These are phyloP conservation scores for Paralichthys olivaceus DNA, from an alignment of 2,113 vertebrate species.

Conservation along the genomic window DNA sequence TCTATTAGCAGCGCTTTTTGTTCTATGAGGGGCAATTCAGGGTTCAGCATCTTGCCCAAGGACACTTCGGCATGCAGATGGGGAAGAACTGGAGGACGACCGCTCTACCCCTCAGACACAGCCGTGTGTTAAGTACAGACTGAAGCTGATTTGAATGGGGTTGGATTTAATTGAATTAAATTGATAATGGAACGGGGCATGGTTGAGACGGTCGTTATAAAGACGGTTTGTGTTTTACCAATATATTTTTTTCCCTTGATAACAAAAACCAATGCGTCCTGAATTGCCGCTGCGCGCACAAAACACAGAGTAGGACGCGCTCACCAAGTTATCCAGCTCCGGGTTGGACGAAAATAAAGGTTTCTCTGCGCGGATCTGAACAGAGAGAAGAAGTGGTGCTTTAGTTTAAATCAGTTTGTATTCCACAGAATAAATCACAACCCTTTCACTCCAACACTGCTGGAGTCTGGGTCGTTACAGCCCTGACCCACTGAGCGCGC, in stretches of 20 bases:
- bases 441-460: too few species aligned
- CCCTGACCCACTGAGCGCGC: too few species aligned
- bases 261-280: neutral
- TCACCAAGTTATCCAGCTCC: conserved; percentile 96
- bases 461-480: too few species aligned
- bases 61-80: too few species aligned
- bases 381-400: neutral
- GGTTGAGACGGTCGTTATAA: neutral
- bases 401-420: neutral
- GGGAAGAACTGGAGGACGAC: too few species aligned
- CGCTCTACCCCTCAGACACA: too few species aligned
- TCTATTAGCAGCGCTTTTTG: too few species aligned
- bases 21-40: too few species aligned
- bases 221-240: neutral
- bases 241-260: neutral
- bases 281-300: neutral
- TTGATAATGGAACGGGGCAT: too few species aligned
- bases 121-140: too few species aligned
- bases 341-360: conserved; percentile 94
- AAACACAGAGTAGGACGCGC: neutral
- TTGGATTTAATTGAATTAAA: too few species aligned
- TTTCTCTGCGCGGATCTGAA: conserved; percentile 92
- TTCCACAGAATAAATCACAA: neutral
- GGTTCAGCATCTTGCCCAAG: too few species aligned
- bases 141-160: neutral